Evolutionary conservation across 2,888 invertebrate genomes (phyloP).

Genomic region (Caenorhabditis japonica): DNA sequence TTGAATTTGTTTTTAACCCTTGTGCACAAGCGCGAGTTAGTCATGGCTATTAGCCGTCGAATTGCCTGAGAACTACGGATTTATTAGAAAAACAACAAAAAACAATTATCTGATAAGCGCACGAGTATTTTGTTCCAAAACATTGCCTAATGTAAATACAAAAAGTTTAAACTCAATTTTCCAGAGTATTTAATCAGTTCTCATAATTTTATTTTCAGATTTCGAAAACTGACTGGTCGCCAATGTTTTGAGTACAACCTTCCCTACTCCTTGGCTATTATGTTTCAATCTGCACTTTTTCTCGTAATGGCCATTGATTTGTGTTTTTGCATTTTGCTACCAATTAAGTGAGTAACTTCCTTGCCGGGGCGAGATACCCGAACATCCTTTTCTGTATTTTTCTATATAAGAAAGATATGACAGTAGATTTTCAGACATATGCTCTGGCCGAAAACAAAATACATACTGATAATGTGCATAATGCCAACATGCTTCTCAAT

Average conservation of each 20-base stretch:
- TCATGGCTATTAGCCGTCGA: too few species aligned
- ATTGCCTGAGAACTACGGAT: too few species aligned
- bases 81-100: too few species aligned
- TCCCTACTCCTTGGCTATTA: conserved; percentile 24
- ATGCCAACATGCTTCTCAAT: conserved; percentile 23
- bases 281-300: conserved; percentile 38
- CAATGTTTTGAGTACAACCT: conserved; percentile 33
- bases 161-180: too few species aligned
- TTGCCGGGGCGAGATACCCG: background rate
- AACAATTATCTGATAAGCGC: too few species aligned
- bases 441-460: conserved; percentile 38
- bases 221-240: conserved; percentile 23
- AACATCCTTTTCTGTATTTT: too few species aligned
- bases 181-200: background rate
- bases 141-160: too few species aligned
- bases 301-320: conserved; percentile 35
- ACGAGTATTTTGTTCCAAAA: too few species aligned
- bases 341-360: conserved; percentile 22
- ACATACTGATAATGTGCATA: conserved; percentile 37
- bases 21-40: too few species aligned
- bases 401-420: too few species aligned
- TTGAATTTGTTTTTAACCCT: too few species aligned
- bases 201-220: conserved; percentile 12
- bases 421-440: conserved; percentile 33
- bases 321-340: conserved; percentile 34